Evolutionary conservation across 2,888 invertebrate genomes (phyloP).

Genomic region (Augochlorella aurata): DNA sequence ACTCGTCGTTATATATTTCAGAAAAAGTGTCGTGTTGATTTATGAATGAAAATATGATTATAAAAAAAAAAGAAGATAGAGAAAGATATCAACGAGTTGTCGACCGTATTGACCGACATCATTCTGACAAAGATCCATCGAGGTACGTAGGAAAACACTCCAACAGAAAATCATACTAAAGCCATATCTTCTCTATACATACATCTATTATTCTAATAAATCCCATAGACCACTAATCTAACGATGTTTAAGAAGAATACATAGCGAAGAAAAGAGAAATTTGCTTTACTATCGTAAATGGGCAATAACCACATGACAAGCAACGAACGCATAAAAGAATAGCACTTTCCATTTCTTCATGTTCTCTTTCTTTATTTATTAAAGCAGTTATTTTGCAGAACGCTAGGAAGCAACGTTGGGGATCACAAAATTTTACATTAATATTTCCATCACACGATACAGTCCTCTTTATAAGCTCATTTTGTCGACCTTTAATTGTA

Average conservation of each 20-base stretch:
- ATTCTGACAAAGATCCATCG: slow-evolving; percentile 16
- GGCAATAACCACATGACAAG: slow-evolving; percentile 10
- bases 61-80: background rate
- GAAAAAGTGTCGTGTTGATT: background rate
- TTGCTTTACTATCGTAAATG: slow-evolving; percentile 13
- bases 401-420: slow-evolving; percentile 40
- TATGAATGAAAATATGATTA: slow-evolving; percentile 31
- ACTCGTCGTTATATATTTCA: background rate
- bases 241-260: slow-evolving; percentile 20
- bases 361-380: slow-evolving; percentile 11
- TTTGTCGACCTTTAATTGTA: background rate
- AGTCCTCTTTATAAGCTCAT: background rate
- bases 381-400: slow-evolving; percentile 51
- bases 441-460: background rate
- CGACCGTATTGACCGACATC: slow-evolving; percentile 6
- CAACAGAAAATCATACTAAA: slow-evolving; percentile 58
- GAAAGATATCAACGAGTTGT: slow-evolving; percentile 7
- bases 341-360: background rate
- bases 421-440: background rate
- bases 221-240: slow-evolving; percentile 58
- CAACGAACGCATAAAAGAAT: slow-evolving; percentile 21
- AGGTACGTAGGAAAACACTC: slow-evolving; percentile 41
- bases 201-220: slow-evolving; percentile 64
- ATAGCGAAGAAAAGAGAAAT: slow-evolving; percentile 16
- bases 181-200: slow-evolving; percentile 63